Percentiles rank a stretch among this genome's conserved stretches.
phyloP scores from a whole-genome alignment of 1,140 invertebrate species.

The Brachionus paranguensis region DNA sequence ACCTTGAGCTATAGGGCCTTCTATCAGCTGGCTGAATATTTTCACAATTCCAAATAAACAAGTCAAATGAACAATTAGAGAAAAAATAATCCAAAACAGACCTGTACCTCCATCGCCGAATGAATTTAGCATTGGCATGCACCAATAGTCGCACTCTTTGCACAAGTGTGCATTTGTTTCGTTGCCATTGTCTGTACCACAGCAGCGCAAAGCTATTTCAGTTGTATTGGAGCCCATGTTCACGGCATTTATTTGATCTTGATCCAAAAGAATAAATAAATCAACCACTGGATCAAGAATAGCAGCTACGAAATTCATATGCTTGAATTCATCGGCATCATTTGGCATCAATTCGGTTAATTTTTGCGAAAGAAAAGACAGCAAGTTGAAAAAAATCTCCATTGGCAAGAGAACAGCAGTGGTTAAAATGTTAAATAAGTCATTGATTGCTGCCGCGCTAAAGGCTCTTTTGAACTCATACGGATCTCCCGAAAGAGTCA shows the following conservation, averaged over 20 bases:
- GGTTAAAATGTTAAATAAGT: conserved; percentile 61
- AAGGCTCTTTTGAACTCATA: conserved; percentile 60
- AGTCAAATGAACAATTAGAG: neutral
- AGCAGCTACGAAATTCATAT: neutral
- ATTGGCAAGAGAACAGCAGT: conserved; percentile 57
- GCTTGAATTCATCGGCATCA: neutral
- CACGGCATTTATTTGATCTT: neutral
- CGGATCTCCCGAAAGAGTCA: conserved; percentile 52
- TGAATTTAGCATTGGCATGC: neutral
- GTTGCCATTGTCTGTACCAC: neutral
- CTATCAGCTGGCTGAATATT: neutral
- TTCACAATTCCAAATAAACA: conserved; percentile 25
- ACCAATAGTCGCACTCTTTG: neutral
- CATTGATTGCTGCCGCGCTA: conserved; percentile 61
- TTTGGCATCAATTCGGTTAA: neutral
- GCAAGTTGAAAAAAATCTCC: conserved; percentile 48
- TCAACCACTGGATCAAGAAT: conserved; percentile 9
- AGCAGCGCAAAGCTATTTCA: neutral
- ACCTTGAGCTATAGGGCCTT: conserved; percentile 57
- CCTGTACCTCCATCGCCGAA: neutral
- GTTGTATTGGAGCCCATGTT: neutral
- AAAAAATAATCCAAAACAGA: conserved; percentile 1
- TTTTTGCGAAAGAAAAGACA: neutral
- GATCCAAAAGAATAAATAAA: neutral
- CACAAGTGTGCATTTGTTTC: neutral